Evolutionary conservation across 2,888 invertebrate species (phyloP).

Genomic region (Drosophila buzzatii): DNA sequence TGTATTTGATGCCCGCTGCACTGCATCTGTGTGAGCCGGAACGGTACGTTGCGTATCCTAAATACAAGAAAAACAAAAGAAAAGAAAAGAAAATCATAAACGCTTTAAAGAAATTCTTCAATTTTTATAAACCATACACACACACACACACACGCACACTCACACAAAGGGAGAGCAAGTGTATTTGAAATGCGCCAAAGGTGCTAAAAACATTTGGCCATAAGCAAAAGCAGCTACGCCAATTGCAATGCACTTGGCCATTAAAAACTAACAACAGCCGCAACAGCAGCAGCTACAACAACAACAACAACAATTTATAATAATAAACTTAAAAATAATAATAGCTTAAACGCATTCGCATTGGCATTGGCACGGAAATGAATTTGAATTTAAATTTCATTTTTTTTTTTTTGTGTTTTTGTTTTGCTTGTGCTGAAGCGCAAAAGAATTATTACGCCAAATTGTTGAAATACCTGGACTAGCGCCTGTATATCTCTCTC

Average conservation of each 20-base stretch:
- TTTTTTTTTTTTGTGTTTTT: conserved; percentile 8
- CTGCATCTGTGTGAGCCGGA: conserved; percentile 65
- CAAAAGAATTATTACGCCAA: conserved; percentile 16
- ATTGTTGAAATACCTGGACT: conserved; percentile 7
- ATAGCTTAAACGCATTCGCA: conserved; percentile 14
- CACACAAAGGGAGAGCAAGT: not conserved
- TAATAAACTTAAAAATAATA: conserved; percentile 14
- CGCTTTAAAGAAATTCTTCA: conserved; percentile 35
- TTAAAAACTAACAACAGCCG: conserved; percentile 23
- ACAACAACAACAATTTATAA: not conserved
- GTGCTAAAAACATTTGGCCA: conserved; percentile 28
- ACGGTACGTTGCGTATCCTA: conserved; percentile 57
- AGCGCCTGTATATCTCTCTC: not conserved
- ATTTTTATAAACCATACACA: conserved; percentile 38
- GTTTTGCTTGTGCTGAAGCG: conserved; percentile 19
- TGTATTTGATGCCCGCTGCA: conserved; percentile 55
- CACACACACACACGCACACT: not conserved
- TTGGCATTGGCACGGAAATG: conserved; percentile 47
- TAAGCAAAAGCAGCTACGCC: conserved; percentile 38
- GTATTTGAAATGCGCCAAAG: not conserved
- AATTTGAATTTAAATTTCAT: conserved; percentile 31
- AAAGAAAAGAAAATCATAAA: not conserved
- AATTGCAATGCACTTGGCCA: conserved; percentile 40
- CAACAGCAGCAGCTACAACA: not conserved
- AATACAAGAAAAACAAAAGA: not conserved